phyloP scores from a whole-genome alignment of 2,888 invertebrate species.

The Zaprionus bogoriensis region DNA sequence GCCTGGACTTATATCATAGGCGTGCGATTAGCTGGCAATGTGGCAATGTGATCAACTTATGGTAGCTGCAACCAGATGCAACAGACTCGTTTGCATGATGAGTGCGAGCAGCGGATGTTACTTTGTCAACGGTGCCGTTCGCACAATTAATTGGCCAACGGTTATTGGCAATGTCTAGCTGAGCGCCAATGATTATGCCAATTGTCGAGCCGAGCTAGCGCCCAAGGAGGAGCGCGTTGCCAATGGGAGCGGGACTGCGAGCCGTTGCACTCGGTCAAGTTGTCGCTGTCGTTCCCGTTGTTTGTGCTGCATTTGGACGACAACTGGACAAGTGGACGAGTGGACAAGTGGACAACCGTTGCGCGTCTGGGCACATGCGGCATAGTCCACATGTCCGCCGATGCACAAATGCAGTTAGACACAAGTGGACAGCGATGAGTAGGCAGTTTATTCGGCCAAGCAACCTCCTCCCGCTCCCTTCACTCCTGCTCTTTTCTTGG shows the following conservation, averaged over 20 bases:
- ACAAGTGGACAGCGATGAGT: conserved; percentile 24
- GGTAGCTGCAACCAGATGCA: no score
- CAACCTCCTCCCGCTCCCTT: conserved; percentile 38
- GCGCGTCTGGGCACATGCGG: conserved; percentile 31
- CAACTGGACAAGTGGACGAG: conserved; percentile 56
- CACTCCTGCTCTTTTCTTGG: no score
- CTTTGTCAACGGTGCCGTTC: conserved; percentile 53
- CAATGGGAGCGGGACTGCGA: conserved; percentile 7
- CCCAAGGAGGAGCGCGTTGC: conserved; percentile 19
- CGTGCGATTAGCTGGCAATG: conserved; percentile 32
- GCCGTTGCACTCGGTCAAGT: no score
- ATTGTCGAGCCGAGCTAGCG: conserved; percentile 46
- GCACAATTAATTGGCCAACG: conserved; percentile 65
- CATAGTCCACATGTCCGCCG: conserved; percentile 59
- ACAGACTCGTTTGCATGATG: conserved; percentile 39
- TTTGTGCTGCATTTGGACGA: conserved; percentile 55
- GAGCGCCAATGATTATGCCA: conserved; percentile 53
- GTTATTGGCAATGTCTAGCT: conserved; percentile 63
- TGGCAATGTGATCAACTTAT: conserved; percentile 41
- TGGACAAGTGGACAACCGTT: conserved; percentile 63
- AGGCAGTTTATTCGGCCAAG: conserved; percentile 45
- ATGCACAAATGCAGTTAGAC: conserved; percentile 75
- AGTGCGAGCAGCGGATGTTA: conserved; percentile 53
- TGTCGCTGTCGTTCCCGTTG: conserved; percentile 70
- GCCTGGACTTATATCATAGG: conserved; percentile 66